Base-by-base conservation (phyloP, 2,888 invertebrate genomes). In the Agrotis ipsilon region DNA sequence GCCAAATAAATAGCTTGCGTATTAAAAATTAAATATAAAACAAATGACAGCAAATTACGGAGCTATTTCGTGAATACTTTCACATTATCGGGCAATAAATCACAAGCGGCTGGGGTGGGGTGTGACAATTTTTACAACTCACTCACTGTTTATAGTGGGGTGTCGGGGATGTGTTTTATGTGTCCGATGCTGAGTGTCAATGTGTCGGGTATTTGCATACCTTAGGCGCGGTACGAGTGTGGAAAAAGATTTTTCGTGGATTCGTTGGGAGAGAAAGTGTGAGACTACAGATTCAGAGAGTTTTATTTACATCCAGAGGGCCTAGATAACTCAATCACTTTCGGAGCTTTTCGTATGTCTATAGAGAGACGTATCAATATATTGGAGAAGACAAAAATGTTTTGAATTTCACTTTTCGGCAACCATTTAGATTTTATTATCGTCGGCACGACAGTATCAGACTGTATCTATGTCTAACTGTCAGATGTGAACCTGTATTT, bases 81-180 rank as follows among this genome's bases (percentile, higher is more conserved):
- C 63, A 75, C 71, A 82, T 80, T 77, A 82, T 80, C 77, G 61
- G 13, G 11, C 61, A 43, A 80, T 82, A 82, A 82, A 82, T 77
- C 77, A 72, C 62, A 68, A 70, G 60, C 54, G 27, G 27, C 32
- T n/a, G 61, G 43, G 49, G 78, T 19, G 58, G 45, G 58, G 57
- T 54, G 65, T 60, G 70, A 24, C 70, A 67, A 65, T 71, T 73
- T 83, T 83, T 78, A 84, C 84, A 77, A 78, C 82, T 76, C 72
- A 72, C 72, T 75, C 72, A 48, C 82, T 80, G 88, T 91, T 91
- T 92, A 92, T 90, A 74, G 81, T 81, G 87, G 86, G 83, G 87
- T 86, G 89, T 90, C 89, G 89, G 89, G 89, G 92, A 90, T 91
- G 88, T 89, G 88, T 88, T 90, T 90, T 87, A 86, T 88, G 88